Conservation (phyloP, 2,797 vertebrate species). For the Lycodopsis pacificus region DNA sequence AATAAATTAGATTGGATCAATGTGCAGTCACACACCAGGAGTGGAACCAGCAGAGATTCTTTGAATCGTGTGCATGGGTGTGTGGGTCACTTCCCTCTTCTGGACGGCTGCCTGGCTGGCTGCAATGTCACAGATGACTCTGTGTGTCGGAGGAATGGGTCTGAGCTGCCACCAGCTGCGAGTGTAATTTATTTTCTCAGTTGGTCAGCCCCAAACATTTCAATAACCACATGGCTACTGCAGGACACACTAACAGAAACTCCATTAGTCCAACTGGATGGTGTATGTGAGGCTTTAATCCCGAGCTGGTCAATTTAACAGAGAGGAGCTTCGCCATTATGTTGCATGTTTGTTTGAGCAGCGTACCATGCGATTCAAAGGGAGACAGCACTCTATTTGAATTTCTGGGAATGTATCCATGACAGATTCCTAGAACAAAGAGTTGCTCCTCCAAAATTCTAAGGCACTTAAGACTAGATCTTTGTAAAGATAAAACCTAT, state of each 20-base stretch:
- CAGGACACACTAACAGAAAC: conserved; percentile 8
- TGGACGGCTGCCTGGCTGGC: conserved; percentile 13
- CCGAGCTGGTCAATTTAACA: not conserved
- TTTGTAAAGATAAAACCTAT: not conserved
- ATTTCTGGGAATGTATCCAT: not conserved
- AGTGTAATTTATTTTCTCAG: conserved; percentile 34
- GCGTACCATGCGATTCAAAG: not conserved
- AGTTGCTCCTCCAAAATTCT: not conserved
- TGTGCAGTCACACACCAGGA: not conserved
- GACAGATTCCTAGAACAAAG: not conserved
- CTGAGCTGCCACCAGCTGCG: conserved; percentile 48
- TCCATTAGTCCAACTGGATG: conserved; percentile 4
- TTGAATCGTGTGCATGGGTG: not conserved
- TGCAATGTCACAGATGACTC: conserved; percentile 8
- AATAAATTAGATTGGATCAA: not conserved
- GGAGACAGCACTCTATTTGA: not conserved
- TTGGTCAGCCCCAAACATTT: conserved; percentile 36
- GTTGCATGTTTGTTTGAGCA: conserved; percentile 4
- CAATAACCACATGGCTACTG: conserved; percentile 7
- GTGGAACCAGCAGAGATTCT: not conserved
- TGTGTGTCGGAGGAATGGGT: conserved; percentile 27
- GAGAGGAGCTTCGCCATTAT: not conserved
- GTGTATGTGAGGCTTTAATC: not conserved
- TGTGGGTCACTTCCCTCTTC: conserved; percentile 14
- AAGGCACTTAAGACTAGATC: not conserved